Evolutionary conservation across 2,888 invertebrate genomes (phyloP).

Genomic region (Dicyrtomina minuta): DNA sequence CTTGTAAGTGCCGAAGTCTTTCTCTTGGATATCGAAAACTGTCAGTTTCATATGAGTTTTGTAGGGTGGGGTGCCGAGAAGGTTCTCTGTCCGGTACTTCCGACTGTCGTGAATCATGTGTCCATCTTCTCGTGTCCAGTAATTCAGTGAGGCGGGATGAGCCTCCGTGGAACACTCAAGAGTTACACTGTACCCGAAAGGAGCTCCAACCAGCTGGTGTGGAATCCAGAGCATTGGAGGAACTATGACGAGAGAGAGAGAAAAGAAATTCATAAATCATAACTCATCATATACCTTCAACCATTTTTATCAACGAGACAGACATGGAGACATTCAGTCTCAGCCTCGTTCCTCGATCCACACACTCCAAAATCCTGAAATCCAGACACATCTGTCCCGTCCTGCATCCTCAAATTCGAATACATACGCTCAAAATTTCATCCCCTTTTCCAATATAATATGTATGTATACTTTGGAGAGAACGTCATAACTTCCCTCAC

Average conservation of each 20-base stretch:
- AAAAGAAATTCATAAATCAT: slow-evolving; percentile 41
- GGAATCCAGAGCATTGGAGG: slow-evolving; percentile 91
- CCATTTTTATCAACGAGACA: slow-evolving; percentile 4
- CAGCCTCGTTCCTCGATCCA: too few species aligned
- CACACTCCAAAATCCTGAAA: too few species aligned
- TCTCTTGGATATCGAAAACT: slow-evolving; percentile 70
- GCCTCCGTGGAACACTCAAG: slow-evolving; percentile 88
- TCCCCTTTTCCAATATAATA: background rate
- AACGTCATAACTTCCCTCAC: background rate
- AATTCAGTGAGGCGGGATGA: slow-evolving; percentile 84
- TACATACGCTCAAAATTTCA: background rate
- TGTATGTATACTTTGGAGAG: background rate
- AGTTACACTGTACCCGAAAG: slow-evolving; percentile 77
- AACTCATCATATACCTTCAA: slow-evolving; percentile 16
- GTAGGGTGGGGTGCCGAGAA: slow-evolving; percentile 70
- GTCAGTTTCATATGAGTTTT: slow-evolving; percentile 85
- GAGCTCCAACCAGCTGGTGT: slow-evolving; percentile 80
- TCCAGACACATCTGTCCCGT: slow-evolving; percentile 25
- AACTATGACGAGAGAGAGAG: slow-evolving; percentile 63
- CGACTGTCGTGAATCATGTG: slow-evolving; percentile 83
- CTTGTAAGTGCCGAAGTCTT: slow-evolving; percentile 69
- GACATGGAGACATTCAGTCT: too few species aligned
- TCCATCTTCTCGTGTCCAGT: slow-evolving; percentile 84
- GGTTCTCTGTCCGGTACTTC: slow-evolving; percentile 70
- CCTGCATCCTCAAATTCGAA: background rate